Conservation (phyloP, 2,113 vertebrate genomes). For the Eulacestoma nigropectus region DNA sequence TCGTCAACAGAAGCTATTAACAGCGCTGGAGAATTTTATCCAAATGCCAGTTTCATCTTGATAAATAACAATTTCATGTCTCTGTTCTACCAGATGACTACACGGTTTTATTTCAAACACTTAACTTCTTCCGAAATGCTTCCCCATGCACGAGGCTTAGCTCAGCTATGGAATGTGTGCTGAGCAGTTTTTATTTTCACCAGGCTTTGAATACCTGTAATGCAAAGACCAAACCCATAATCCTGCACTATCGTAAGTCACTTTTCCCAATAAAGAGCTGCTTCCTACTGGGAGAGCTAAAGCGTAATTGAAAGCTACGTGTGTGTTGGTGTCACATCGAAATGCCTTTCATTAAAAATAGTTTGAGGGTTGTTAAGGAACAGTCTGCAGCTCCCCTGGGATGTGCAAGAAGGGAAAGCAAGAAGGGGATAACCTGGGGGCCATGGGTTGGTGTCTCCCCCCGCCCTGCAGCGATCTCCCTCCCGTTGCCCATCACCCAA, state of each 20-base stretch:
- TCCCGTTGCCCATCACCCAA: accelerated
- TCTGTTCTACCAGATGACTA: conserved; percentile 5
- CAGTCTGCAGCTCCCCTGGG: neutral
- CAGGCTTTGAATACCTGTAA: neutral
- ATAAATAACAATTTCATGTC: conserved; percentile 23
- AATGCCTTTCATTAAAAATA: neutral
- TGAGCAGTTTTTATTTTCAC: neutral
- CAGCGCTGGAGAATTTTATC: neutral
- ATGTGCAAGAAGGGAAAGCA: neutral
- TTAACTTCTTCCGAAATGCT: neutral
- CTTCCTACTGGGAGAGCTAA: conserved; percentile 19
- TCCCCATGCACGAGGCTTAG: neutral
- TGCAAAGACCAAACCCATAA: neutral
- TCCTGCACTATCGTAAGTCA: neutral
- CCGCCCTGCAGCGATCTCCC: neutral
- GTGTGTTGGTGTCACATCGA: neutral
- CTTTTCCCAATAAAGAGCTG: neutral
- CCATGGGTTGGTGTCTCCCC: accelerated
- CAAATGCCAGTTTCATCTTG: conserved; percentile 42
- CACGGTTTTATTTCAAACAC: neutral
- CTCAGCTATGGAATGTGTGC: neutral
- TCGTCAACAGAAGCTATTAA: conserved; percentile 44
- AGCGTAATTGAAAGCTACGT: neutral
- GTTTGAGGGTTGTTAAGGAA: neutral
- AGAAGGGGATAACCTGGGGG: neutral